Evolutionary conservation across 2,888 invertebrate genomes (phyloP), one percentile per base, ranked within the genome.

Genomic region (Pollenia amentaria): DNA sequence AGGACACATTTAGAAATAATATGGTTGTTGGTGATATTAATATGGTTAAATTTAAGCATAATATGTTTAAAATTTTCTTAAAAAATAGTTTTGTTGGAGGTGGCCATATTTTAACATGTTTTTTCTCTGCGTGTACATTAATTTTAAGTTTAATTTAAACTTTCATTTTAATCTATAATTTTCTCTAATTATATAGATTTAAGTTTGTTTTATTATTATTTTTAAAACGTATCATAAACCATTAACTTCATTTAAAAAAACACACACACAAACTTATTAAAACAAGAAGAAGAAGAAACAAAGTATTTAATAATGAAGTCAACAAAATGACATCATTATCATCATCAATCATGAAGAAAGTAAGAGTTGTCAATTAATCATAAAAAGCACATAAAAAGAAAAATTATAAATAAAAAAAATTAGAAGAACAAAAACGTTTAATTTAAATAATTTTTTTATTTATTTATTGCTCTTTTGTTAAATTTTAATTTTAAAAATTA

Each of bases 291-390:
- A 18, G 11, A 55, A 11, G 62, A 14, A 7, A 40, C 8, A 21
- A 8, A 21, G 11, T 18, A 53, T 18, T 29, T 29, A 29, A 29
- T 29, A 29, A 75, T 77, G 3, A 67, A 18, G 18, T 67, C 46
- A 78, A 51, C 14, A n/a, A 55, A 55, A 76, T 85, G 80, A 85
- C 80, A 72, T 85, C 80, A 85, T 85, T 76, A 77, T 77, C 80
- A 85, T 70, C 85, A 85, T 70, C 85, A 76, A 85, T 76, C 80
- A 72, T 38, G n/a, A 67, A 57, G 72, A 80, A 85, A 81, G 85
- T 85, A 81, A 85, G 57, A 85, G 85, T 81, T 72, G 76, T 29
- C 76, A 76, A 69, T 84, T 48, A 80, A 80, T 79, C 73, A 79
- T 48, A 51, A 29, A 29, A 29, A 29, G 29, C 14, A 29, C n/a